These are phyloP conservation scores for Cyprinus carpio DNA, from an alignment of 2,113 vertebrate species.

Conservation along the genomic window DNA sequence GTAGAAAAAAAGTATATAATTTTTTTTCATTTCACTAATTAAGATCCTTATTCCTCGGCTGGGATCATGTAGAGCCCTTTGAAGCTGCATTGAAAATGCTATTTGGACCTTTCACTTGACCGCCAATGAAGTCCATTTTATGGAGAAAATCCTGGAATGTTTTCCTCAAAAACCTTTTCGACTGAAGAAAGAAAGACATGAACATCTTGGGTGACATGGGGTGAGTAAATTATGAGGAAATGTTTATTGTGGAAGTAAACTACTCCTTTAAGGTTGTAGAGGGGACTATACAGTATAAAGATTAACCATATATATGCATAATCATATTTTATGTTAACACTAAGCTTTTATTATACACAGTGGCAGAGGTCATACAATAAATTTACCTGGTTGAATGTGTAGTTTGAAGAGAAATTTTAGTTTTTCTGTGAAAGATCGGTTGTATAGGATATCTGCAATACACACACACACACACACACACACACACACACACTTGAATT, in stretches of 20 bases:
- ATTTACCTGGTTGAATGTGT: slow-evolving; percentile 90
- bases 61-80: too few species aligned
- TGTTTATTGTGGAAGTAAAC: too few species aligned
- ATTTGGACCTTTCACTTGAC: too few species aligned
- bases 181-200: too few species aligned
- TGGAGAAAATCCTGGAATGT: too few species aligned
- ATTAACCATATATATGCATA: neutral
- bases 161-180: too few species aligned
- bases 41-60: too few species aligned
- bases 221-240: neutral
- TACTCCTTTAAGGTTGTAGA: neutral
- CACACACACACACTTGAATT: slow-evolving; percentile 1
- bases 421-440: slow-evolving; percentile 92
- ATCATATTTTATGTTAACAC: neutral
- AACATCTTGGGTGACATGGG: too few species aligned
- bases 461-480: neutral
- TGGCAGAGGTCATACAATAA: neutral
- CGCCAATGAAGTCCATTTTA: too few species aligned
- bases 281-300: neutral
- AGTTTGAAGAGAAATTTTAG: slow-evolving; percentile 97
- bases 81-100: too few species aligned
- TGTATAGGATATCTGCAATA: slow-evolving; percentile 86
- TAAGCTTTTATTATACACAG: neutral
- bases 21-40: too few species aligned
- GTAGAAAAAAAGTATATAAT: too few species aligned